Evolutionary conservation across 1,140 invertebrate genomes (phyloP).

Genomic region (Euglossa dilemma): DNA sequence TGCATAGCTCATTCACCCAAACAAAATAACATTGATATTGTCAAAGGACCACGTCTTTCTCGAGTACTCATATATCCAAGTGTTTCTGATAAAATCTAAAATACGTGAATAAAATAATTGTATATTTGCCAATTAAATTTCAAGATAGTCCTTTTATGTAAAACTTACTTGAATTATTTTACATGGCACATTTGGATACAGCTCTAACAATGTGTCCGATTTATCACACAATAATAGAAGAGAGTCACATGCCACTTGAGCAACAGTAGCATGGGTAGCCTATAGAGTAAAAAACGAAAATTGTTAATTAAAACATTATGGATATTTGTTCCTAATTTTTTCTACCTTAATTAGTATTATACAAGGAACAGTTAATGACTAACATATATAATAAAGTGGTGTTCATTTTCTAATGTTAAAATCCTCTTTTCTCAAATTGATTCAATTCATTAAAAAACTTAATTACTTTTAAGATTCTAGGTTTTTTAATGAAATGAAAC

Average conservation of each 20-base stretch:
- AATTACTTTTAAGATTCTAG: background rate
- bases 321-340: background rate
- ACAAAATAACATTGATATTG: constrained; percentile 93
- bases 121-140: constrained; percentile 4
- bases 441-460: background rate
- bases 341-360: constrained; percentile 47
- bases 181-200: constrained; percentile 90
- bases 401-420: background rate
- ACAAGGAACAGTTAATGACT: constrained; percentile 36
- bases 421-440: background rate
- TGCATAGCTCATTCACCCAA: constrained; percentile 97
- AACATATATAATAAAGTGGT: background rate
- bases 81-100: constrained; percentile 84
- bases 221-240: constrained; percentile 92
- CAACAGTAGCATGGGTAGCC: constrained; percentile 92
- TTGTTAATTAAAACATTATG: background rate
- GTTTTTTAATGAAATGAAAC: background rate
- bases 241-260: constrained; percentile 94
- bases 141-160: constrained; percentile 58
- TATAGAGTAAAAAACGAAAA: constrained; percentile 79
- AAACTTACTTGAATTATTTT: constrained; percentile 87
- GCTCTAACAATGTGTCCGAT: constrained; percentile 87
- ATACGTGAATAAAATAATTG: constrained; percentile 21
- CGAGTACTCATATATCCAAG: constrained; percentile 83
- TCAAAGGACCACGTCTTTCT: constrained; percentile 84